A percentile compares a stretch with the other conserved stretches of the same genome.
Evolutionary conservation across 2,113 vertebrate genomes (phyloP).

Genomic region (Tetraodon nigroviridis): DNA sequence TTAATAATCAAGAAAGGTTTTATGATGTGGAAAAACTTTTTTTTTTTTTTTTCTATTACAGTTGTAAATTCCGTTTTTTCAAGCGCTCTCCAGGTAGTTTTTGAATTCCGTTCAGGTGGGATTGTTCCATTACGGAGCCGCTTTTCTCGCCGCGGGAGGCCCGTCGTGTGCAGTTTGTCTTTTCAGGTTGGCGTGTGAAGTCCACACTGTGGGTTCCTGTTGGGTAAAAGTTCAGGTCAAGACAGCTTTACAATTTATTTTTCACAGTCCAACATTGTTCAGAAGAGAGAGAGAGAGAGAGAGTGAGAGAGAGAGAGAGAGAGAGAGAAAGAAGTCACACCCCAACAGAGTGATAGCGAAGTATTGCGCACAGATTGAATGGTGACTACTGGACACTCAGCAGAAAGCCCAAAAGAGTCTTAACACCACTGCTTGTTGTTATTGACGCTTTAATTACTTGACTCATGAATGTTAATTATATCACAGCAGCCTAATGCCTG

Average conservation of each 20-base stretch:
- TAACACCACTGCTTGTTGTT: constrained; percentile 44
- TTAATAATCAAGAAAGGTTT: too few species aligned
- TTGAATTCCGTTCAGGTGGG: constrained; percentile 9
- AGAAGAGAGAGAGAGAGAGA: background rate
- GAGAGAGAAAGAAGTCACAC: background rate
- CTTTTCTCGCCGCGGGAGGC: constrained; percentile 25
- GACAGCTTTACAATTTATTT: background rate
- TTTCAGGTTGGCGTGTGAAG: constrained; percentile 11
- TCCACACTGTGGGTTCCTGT: constrained; percentile 5
- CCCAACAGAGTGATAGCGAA: background rate
- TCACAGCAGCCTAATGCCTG: constrained; percentile 61
- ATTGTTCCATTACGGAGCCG: background rate
- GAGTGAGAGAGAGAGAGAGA: background rate
- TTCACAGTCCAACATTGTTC: background rate
- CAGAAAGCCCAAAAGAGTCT: constrained; percentile 39
- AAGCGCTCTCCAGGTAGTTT: constrained; percentile 36
- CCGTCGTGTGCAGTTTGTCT: background rate
- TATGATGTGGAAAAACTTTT: too few species aligned
- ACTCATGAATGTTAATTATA: constrained; percentile 75
- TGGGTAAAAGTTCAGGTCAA: background rate
- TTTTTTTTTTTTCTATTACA: constrained; percentile 5
- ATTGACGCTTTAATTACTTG: constrained; percentile 76
- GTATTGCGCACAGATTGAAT: constrained; percentile 5
- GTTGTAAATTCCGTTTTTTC: constrained; percentile 36
- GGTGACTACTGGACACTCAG: constrained; percentile 33